phyloP scores from a whole-genome alignment of 2,113 vertebrate genomes.

The Agelaius tricolor region DNA sequence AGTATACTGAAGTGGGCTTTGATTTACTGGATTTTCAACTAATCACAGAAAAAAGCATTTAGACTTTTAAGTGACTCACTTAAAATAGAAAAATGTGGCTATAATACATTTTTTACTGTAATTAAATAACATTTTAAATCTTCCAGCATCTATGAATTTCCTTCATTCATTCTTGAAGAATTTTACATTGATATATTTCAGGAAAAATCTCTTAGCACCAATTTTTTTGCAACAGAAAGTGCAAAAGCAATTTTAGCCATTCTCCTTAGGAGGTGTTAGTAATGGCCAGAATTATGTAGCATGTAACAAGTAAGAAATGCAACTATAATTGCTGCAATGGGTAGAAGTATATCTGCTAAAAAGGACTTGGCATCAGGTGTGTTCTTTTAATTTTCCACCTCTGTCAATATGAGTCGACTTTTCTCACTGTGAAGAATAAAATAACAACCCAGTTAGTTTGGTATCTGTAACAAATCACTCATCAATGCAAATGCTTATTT shows the following conservation, averaged over 20 bases:
- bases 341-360: not conserved
- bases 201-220: not conserved
- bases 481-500: not conserved
- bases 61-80: not conserved
- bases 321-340: not conserved
- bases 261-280: not conserved
- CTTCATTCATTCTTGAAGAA: not conserved
- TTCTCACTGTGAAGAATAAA: not conserved
- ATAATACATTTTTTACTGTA: not conserved
- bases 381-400: not conserved
- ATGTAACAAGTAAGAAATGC: not conserved
- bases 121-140: not conserved
- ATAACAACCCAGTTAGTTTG: not conserved
- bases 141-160: not conserved
- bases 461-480: not conserved
- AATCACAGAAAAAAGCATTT: not conserved
- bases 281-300: not conserved
- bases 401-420: fast-evolving
- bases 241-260: not conserved
- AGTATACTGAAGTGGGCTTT: not conserved
- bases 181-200: not conserved
- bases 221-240: not conserved
- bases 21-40: not conserved
- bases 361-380: not conserved
- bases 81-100: not conserved